Evolutionary conservation across 2,888 invertebrate genomes (phyloP), one percentile per base, ranked within the genome.

Genomic region (Polydrusus cervinus): DNA sequence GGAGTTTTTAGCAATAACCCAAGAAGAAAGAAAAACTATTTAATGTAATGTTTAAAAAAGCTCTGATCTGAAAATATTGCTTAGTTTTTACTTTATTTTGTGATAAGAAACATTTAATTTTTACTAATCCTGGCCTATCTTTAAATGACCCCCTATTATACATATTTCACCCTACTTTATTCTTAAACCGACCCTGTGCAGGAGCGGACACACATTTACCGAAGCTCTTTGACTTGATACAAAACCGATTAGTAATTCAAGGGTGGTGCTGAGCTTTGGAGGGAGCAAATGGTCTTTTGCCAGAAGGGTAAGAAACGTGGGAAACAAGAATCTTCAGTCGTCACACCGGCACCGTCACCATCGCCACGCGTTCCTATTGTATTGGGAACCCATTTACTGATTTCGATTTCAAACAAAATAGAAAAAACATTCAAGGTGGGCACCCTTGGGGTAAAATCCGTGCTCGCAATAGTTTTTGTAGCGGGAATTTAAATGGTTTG

Each of bases 261-360:
- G 79, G 80, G 79, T 82, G 83, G 81, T 79, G 81, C 79, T 75
- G 20, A 34, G 38, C 70, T 70, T 47, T 75, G 65, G 72, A 78
- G 80, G 80, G 81, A 79, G 79, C 77, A 78, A 74, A 76, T 74
- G 72, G 77, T 43, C 71, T 68, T 45, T 62, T 65, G 34, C 61
- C 73, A 76, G 80, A 76, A 76, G 80, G 79, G 79, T 78, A 47
- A 34, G 25, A 55, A 82, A 81, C 84, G 84, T 84, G 84, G 84
- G 84, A 84, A 84, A 83, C 79, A 79, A 72, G 82, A 79, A 82
- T 81, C 81, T 82, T 82, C 81, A 79, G 80, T 80, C 80, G 83
- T 84, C 84, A 84, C 84, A 84, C 83, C 82, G 80, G 81, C 78
- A 83, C 78, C 84, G 83, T 84, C 84, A 84, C 83, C 82, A 80